Evolutionary conservation across 2,113 vertebrate species (phyloP).

Genomic region (Chinchilla lanigera): DNA sequence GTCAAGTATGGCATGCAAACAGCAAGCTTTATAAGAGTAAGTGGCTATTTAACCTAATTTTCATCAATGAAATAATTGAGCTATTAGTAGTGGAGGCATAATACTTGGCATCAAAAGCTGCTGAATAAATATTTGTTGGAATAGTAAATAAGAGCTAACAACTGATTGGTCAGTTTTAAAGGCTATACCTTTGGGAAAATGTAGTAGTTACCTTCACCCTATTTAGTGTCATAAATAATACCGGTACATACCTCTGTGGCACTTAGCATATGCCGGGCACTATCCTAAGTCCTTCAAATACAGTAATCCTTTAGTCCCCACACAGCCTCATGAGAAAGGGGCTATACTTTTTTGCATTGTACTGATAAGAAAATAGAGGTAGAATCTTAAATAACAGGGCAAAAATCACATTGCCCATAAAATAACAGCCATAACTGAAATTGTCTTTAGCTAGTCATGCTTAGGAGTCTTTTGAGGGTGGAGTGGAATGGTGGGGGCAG

Average conservation of each 20-base stretch:
- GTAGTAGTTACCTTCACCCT: background rate
- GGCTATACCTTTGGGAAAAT: background rate
- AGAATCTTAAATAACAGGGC: background rate
- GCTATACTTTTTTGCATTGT: background rate
- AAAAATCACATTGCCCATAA: background rate
- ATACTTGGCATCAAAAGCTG: background rate
- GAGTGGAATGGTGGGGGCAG: background rate
- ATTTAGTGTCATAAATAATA: constrained; percentile 32
- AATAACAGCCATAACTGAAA: background rate
- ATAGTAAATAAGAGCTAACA: constrained; percentile 5
- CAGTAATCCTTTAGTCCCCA: background rate
- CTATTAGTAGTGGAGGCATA: background rate
- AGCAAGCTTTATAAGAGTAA: background rate
- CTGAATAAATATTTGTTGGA: background rate
- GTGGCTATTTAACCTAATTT: background rate
- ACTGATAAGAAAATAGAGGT: background rate
- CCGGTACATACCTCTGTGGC: background rate
- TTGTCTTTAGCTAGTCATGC: background rate
- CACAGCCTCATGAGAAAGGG: background rate
- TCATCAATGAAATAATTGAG: background rate
- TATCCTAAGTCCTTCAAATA: background rate
- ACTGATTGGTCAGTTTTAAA: constrained; percentile 31
- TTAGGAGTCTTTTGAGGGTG: background rate
- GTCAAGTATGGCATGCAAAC: background rate
- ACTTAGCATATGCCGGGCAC: background rate